Conservation (phyloP, 2,113 vertebrate genomes). For the Larimichthys crocea region DNA sequence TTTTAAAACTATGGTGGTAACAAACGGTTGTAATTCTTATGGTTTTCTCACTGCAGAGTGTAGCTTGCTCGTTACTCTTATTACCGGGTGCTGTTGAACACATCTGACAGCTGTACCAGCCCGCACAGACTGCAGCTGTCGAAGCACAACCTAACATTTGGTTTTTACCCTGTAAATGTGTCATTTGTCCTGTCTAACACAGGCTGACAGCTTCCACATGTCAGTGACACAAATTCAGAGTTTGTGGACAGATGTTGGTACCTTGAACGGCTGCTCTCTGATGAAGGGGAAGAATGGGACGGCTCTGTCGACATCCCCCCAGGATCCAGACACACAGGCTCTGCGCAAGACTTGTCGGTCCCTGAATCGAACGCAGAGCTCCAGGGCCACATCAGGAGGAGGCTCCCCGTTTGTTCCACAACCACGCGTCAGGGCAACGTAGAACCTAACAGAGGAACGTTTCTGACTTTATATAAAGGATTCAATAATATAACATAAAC, state of each 20-base stretch:
- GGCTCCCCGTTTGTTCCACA: constrained; percentile 84
- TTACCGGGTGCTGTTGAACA: too few species aligned
- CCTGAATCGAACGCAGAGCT: constrained; percentile 90
- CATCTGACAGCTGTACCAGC: too few species aligned
- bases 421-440: constrained; percentile 93
- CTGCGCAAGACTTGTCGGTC: constrained; percentile 91
- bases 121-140: neutral
- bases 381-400: constrained; percentile 90
- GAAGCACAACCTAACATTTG: neutral
- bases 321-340: constrained; percentile 89
- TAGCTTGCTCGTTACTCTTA: too few species aligned
- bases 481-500: neutral
- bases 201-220: too few species aligned
- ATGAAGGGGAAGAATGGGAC: constrained; percentile 76
- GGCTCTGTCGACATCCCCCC: constrained; percentile 86
- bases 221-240: neutral
- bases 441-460: constrained; percentile 85
- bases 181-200: too few species aligned
- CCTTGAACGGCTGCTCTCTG: constrained; percentile 92
- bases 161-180: neutral
- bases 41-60: too few species aligned
- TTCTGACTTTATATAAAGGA: neutral
- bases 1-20: too few species aligned
- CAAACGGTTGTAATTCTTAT: too few species aligned
- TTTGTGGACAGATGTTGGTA: constrained; percentile 51